Percentiles rank a stretch among this genome's conserved stretches.
phyloP scores from a whole-genome alignment of 2,888 invertebrate genomes.

The Agelastica alni region DNA sequence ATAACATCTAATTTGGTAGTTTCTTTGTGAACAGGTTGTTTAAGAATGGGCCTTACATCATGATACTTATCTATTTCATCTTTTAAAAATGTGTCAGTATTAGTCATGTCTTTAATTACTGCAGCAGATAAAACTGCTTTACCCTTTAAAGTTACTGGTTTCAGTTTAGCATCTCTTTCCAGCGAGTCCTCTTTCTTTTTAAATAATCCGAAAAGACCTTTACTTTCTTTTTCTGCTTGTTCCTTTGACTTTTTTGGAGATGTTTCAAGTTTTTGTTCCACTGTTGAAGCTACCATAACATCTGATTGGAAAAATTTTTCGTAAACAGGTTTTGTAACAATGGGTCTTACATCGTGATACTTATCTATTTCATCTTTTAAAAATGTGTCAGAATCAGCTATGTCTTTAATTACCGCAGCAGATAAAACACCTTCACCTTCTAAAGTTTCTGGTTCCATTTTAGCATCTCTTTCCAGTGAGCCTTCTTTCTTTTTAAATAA shows the following conservation, averaged over 20 bases:
- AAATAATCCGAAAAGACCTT: too few relatives aligned
- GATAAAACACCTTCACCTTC: constrained; percentile 17
- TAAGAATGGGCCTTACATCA: constrained; percentile 33
- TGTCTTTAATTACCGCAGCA: constrained; percentile 25
- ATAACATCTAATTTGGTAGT: background rate
- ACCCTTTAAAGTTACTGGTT: too few relatives aligned
- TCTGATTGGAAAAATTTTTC: too few relatives aligned
- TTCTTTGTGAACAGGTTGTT: background rate
- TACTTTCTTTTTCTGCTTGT: too few relatives aligned
- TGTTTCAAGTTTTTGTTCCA: too few relatives aligned
- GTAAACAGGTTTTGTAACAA: too few relatives aligned
- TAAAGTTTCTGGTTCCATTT: background rate
- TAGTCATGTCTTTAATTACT: background rate
- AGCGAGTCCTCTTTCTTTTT: too few relatives aligned
- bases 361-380: constrained; percentile 36
- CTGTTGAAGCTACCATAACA: too few relatives aligned
- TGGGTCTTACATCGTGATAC: too few relatives aligned
- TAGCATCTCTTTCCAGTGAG: background rate
- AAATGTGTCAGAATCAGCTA: constrained; percentile 20
- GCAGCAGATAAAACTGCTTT: background rate
- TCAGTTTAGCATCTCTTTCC: too few relatives aligned
- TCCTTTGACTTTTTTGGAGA: too few relatives aligned
- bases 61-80: constrained; percentile 37
- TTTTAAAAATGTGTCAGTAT: constrained; percentile 34
- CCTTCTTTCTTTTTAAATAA: constrained; percentile 28